phyloP scores from a whole-genome alignment of 2,888 invertebrate species.

The Lithophane leautieri region DNA sequence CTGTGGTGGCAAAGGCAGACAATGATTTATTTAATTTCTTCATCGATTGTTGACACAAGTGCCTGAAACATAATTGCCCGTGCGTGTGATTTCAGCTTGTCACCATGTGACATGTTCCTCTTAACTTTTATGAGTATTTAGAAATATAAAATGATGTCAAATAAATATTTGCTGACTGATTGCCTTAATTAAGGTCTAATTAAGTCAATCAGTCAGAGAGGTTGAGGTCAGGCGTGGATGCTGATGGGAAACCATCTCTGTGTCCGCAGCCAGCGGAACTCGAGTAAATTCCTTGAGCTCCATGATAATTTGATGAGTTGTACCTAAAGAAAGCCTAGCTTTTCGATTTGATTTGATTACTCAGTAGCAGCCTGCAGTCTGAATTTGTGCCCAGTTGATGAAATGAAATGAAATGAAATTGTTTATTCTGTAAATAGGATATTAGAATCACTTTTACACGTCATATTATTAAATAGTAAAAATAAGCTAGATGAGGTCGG shows the following conservation, averaged over 20 bases:
- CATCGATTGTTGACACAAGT: slow-evolving; percentile 42
- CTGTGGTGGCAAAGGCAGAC: neutral
- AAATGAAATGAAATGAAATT: too few species aligned
- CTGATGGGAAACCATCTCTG: neutral
- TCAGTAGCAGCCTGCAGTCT: too few species aligned
- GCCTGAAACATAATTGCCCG: slow-evolving; percentile 25
- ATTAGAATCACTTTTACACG: too few species aligned
- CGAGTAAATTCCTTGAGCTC: neutral
- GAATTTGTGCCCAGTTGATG: neutral
- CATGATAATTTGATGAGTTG: neutral
- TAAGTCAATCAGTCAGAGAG: too few species aligned
- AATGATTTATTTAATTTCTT: slow-evolving; percentile 40
- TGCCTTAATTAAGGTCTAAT: neutral
- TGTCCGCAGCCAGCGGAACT: neutral
- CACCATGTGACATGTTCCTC: neutral
- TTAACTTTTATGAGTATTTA: neutral
- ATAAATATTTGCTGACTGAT: slow-evolving; percentile 7
- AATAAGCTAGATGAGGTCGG: too few species aligned
- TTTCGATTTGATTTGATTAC: neutral
- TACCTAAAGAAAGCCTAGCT: neutral
- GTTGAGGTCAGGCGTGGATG: neutral
- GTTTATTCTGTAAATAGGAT: too few species aligned
- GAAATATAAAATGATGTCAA: neutral
- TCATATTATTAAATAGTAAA: too few species aligned
- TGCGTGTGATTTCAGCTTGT: slow-evolving; percentile 32